Percentiles rank a stretch among this genome's conserved stretches.
phyloP scores from a whole-genome alignment of 2,113 vertebrate species.

The Macquaria ambigua region DNA sequence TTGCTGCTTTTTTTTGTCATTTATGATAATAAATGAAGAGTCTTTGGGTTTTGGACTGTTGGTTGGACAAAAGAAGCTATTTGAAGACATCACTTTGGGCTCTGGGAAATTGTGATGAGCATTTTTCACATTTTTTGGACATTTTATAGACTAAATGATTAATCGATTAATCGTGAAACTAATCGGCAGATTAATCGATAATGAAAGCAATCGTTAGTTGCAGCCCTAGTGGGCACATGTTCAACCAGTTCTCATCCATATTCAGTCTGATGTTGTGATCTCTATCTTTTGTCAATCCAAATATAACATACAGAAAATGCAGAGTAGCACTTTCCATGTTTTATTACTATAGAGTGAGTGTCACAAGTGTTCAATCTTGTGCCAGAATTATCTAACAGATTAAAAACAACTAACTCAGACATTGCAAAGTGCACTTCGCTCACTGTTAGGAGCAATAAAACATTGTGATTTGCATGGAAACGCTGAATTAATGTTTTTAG shows the following conservation, averaged over 20 bases:
- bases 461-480: neutral
- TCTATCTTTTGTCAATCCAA: neutral
- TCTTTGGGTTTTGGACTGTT: too few relatives aligned
- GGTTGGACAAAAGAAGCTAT: too few relatives aligned
- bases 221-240: neutral
- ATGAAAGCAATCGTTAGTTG: too few relatives aligned
- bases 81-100: too few relatives aligned
- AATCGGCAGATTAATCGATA: too few relatives aligned
- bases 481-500: neutral
- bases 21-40: too few relatives aligned
- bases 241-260: neutral
- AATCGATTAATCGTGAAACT: too few relatives aligned
- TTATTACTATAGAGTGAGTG: neutral
- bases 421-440: constrained; percentile 22
- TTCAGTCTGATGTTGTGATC: neutral
- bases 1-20: too few relatives aligned
- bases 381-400: neutral
- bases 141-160: too few relatives aligned
- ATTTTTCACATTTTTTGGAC: too few relatives aligned
- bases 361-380: neutral
- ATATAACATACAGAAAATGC: neutral
- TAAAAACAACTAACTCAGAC: neutral
- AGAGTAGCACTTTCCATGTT: neutral
- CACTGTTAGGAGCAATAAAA: neutral
- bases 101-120: too few relatives aligned